These are phyloP conservation scores for Zophobas atratus DNA, from an alignment of 1,140 invertebrate genomes.

Conservation along the genomic window DNA sequence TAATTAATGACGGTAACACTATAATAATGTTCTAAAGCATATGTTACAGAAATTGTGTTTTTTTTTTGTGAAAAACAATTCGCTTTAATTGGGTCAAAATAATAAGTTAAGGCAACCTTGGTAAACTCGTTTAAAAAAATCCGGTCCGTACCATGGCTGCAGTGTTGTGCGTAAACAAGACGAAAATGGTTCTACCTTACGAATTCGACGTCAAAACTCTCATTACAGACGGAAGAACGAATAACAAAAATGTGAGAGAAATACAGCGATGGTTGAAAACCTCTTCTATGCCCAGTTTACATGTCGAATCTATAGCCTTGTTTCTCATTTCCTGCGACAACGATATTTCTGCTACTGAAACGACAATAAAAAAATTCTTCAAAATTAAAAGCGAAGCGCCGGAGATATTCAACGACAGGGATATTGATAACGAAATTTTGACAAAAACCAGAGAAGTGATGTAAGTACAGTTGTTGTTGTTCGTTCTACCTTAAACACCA, in stretches of 20 bases:
- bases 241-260: background rate
- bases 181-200: background rate
- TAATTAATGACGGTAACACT: too few species aligned
- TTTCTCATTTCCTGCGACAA: constrained; percentile 74
- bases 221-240: background rate
- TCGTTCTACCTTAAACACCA: background rate
- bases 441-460: background rate
- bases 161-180: background rate
- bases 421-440: constrained; percentile 51
- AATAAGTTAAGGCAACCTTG: too few species aligned
- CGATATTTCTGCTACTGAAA: constrained; percentile 70
- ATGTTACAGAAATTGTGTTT: too few species aligned
- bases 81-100: too few species aligned
- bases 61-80: too few species aligned
- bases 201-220: background rate
- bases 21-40: too few species aligned
- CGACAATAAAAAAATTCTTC: constrained; percentile 74
- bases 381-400: constrained; percentile 70
- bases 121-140: too few species aligned
- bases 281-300: constrained; percentile 9
- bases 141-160: too few species aligned
- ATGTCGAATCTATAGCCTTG: constrained; percentile 67
- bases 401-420: constrained; percentile 72
- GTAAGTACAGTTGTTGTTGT: constrained; percentile 22
- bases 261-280: background rate